Conservation (phyloP, 2,888 invertebrate species). For the Epistrophella euchroma region DNA sequence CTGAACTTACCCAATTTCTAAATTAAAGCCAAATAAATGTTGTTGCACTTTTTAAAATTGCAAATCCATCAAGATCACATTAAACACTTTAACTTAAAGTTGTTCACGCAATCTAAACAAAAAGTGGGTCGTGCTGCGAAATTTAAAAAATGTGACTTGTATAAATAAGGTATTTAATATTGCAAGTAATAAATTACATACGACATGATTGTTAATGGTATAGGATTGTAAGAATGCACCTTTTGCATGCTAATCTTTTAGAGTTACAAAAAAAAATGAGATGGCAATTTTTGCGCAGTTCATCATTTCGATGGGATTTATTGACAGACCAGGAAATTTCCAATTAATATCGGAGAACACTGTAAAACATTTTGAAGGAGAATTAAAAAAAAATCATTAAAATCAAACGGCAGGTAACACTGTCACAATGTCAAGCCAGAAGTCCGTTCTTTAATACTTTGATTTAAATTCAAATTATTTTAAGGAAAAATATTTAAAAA, state of each 20-base stretch:
- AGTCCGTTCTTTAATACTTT: too few relatives aligned
- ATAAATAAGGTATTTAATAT: slow-evolving; percentile 24
- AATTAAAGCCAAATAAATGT: neutral
- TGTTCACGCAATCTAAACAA: slow-evolving; percentile 20
- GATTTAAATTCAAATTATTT: too few relatives aligned
- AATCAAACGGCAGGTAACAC: too few relatives aligned
- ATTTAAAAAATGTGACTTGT: slow-evolving; percentile 23
- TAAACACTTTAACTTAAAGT: neutral
- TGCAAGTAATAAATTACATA: slow-evolving; percentile 38
- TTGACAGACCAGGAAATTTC: slow-evolving; percentile 27
- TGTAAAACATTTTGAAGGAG: neutral
- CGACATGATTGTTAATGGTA: slow-evolving; percentile 43
- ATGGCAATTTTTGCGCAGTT: slow-evolving; percentile 36
- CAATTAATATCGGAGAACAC: neutral
- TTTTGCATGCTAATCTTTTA: slow-evolving; percentile 33
- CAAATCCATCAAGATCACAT: neutral
- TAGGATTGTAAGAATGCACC: slow-evolving; percentile 23
- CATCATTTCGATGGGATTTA: neutral
- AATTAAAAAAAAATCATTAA: too few relatives aligned
- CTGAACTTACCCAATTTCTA: too few relatives aligned
- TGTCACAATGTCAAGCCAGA: too few relatives aligned
- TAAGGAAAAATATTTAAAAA: too few relatives aligned
- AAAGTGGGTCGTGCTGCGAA: slow-evolving; percentile 36
- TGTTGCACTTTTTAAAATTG: neutral
- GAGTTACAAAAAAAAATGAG: neutral